Percentiles rank a stretch among this genome's conserved stretches.
phyloP scores from a whole-genome alignment of 2,888 invertebrate species.

The Agonopterix arenella region DNA sequence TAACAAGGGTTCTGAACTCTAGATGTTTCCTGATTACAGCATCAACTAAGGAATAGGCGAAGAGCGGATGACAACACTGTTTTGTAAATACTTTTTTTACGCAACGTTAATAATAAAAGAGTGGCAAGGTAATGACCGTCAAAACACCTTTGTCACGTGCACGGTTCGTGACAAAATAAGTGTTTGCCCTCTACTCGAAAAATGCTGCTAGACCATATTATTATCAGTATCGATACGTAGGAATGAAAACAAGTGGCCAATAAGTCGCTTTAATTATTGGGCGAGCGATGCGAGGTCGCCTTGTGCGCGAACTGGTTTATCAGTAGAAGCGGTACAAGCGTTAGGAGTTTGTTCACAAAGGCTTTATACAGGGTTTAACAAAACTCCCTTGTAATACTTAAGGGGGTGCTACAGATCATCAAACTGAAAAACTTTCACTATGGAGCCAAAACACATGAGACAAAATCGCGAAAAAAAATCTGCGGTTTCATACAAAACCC shows the following conservation, averaged over 20 bases:
- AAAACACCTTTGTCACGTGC: slow-evolving; percentile 30
- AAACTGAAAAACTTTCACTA: too few relatives aligned
- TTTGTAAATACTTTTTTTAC: background rate
- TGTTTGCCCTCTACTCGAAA: slow-evolving; percentile 42
- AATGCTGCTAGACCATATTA: slow-evolving; percentile 32
- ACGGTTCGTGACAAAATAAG: slow-evolving; percentile 25
- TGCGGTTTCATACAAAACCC: too few relatives aligned
- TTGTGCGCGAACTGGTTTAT: slow-evolving; percentile 69
- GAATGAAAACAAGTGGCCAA: slow-evolving; percentile 65
- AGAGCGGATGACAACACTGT: too few relatives aligned
- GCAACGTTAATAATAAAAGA: background rate
- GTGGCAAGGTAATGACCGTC: slow-evolving; percentile 1
- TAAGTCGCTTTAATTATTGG: slow-evolving; percentile 66
- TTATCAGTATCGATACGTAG: slow-evolving; percentile 52
- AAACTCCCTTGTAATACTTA: too few relatives aligned
- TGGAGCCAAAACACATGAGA: too few relatives aligned
- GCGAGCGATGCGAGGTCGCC: slow-evolving; percentile 63
- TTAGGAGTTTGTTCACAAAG: too few relatives aligned
- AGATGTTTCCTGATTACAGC: too few relatives aligned
- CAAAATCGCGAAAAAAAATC: too few relatives aligned
- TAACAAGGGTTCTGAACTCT: too few relatives aligned
- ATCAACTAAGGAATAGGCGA: too few relatives aligned
- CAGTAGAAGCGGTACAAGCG: slow-evolving; percentile 17
- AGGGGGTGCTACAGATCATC: too few relatives aligned
- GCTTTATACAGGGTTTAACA: too few relatives aligned